These are phyloP conservation scores for Grantiella picta DNA, from an alignment of 2,113 vertebrate genomes.

Conservation along the genomic window DNA sequence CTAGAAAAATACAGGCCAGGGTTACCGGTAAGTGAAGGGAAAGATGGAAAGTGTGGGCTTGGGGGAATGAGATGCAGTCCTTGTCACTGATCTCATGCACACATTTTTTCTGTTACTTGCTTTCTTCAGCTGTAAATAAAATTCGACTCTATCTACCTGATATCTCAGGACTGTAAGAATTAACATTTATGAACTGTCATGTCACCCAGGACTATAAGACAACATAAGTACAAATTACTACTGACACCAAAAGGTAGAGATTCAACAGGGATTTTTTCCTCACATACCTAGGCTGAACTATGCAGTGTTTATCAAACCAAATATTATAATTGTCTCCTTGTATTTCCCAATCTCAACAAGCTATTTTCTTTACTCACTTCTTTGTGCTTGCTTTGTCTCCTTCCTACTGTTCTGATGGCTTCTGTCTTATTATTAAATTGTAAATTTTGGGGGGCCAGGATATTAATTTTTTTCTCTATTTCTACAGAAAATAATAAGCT, in stretches of 20 bases:
- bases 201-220: neutral
- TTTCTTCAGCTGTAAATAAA: neutral
- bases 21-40: neutral
- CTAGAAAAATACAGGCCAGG: neutral
- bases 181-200: neutral
- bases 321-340: neutral
- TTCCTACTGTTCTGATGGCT: neutral
- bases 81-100: neutral
- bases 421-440: neutral
- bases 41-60: neutral
- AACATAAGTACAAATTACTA: neutral
- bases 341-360: neutral
- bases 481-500: neutral
- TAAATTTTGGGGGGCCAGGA: neutral
- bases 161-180: neutral
- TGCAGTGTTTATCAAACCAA: neutral
- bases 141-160: neutral
- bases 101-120: neutral
- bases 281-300: neutral
- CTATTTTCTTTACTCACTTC: neutral
- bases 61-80: neutral
- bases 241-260: neutral
- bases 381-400: neutral
- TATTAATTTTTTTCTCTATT: neutral
- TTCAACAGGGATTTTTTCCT: neutral